phyloP scores from a whole-genome alignment of 2,797 vertebrate genomes.

The Gallinago stenura region DNA sequence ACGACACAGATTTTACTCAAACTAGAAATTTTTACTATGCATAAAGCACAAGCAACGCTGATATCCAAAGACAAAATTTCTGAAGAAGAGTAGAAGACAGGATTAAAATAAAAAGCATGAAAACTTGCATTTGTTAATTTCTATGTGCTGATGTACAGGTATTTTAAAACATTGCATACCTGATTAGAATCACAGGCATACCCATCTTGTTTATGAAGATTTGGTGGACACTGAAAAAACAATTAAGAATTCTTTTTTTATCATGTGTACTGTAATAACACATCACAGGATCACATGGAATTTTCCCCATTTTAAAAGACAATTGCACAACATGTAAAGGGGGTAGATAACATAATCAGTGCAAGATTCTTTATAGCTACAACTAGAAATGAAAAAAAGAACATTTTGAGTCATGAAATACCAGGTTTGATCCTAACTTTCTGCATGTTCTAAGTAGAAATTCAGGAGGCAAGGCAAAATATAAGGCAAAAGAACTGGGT shows the following conservation, averaged over 20 bases:
- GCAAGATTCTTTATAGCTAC: not conserved
- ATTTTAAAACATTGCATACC: slow-evolving; percentile 77
- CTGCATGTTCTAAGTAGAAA: not conserved
- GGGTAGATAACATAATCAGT: not conserved
- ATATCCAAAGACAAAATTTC: not conserved
- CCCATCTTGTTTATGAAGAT: slow-evolving; percentile 98
- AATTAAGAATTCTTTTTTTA: not conserved
- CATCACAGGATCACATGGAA: not conserved
- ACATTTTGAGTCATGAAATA: not conserved
- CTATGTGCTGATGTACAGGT: not conserved
- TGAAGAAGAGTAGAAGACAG: not conserved
- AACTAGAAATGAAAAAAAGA: not conserved
- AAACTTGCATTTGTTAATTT: not conserved
- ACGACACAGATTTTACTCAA: not conserved
- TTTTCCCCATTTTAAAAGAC: not conserved
- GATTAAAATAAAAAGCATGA: not conserved
- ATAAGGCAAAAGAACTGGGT: not conserved
- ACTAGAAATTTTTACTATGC: not conserved
- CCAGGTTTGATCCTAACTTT: not conserved
- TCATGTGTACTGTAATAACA: not conserved
- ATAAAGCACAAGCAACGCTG: not conserved
- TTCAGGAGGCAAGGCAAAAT: not conserved
- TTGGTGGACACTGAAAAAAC: slow-evolving; percentile 92
- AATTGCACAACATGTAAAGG: not conserved
- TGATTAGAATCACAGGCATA: slow-evolving; percentile 93